phyloP scores from a whole-genome alignment of 2,797 vertebrate genomes.

The Ctenosaura bakeri region DNA sequence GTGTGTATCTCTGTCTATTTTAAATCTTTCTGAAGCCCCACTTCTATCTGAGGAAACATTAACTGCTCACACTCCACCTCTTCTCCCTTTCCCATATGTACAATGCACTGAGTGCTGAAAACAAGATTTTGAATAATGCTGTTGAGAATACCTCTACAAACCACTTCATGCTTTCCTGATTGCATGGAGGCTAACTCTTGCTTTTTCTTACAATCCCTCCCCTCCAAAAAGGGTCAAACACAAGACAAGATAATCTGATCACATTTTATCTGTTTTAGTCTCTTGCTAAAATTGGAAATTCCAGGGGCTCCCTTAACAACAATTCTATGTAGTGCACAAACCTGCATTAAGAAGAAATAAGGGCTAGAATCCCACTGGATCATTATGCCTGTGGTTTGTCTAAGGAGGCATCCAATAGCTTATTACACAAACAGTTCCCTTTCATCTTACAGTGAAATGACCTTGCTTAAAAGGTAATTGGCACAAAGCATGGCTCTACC shows the following conservation, averaged over 20 bases:
- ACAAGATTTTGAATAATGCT: neutral
- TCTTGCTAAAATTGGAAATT: neutral
- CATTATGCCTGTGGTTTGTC: no score
- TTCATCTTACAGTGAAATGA: no score
- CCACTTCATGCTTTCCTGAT: neutral
- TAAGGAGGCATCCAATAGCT: no score
- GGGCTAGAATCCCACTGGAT: no score
- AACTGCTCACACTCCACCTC: neutral
- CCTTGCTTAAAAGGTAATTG: no score
- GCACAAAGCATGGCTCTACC: no score
- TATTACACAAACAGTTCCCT: no score
- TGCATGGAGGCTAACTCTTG: neutral
- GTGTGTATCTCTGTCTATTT: neutral
- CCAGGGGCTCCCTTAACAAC: neutral
- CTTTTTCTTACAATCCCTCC: neutral
- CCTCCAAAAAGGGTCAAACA: neutral
- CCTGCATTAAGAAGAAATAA: neutral
- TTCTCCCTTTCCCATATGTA: neutral
- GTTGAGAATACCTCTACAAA: neutral
- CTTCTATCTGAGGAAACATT: neutral
- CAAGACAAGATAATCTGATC: neutral
- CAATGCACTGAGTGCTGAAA: neutral
- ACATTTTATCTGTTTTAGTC: neutral
- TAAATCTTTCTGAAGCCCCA: neutral
- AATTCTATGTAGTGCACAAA: neutral